Percentiles rank a stretch among this genome's conserved stretches.
These are phyloP conservation scores for Marcusenius ussheri DNA, from an alignment of 2,113 vertebrate genomes.

Conservation along the genomic window DNA sequence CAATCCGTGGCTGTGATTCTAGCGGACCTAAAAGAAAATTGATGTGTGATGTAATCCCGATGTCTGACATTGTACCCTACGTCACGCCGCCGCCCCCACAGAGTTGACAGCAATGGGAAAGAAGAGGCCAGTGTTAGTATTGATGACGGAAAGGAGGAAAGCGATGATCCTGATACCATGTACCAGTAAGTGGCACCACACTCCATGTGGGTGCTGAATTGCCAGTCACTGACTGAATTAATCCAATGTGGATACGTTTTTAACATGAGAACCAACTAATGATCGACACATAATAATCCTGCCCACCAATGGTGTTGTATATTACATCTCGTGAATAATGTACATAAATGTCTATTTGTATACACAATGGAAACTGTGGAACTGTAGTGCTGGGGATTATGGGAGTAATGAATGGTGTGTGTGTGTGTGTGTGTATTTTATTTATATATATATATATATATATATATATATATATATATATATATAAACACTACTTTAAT, in stretches of 20 bases:
- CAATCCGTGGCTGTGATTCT: not conserved
- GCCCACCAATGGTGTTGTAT: not conserved
- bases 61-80: not conserved
- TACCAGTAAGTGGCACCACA: slow-evolving; percentile 57
- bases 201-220: not conserved
- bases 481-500: not conserved
- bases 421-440: no score
- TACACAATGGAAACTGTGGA: not conserved
- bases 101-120: slow-evolving; percentile 45
- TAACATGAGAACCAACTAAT: not conserved
- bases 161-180: slow-evolving; percentile 51
- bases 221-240: not conserved
- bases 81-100: not conserved
- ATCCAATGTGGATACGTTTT: not conserved
- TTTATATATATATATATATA: no score
- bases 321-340: not conserved
- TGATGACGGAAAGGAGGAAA: slow-evolving; percentile 70
- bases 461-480: no score
- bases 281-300: not conserved
- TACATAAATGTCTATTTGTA: not conserved
- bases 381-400: not conserved
- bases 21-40: not conserved
- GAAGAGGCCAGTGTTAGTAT: slow-evolving; percentile 67
- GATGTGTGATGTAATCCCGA: not conserved
- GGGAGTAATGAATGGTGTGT: not conserved